Conservation (phyloP, 2,113 vertebrate species). For the Dromas ardeola region DNA sequence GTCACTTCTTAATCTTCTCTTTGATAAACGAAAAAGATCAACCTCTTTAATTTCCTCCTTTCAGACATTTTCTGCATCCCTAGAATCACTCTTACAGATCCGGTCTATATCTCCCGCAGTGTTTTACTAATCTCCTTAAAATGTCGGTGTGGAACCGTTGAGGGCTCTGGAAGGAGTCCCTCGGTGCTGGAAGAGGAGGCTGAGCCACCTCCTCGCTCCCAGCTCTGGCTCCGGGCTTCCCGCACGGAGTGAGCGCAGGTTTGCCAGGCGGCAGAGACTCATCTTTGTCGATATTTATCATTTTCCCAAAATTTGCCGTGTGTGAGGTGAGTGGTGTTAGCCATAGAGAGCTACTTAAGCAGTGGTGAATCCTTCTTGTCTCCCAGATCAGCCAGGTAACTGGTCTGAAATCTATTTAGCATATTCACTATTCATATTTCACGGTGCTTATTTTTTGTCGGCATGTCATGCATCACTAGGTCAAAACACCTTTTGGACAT, state of each 20-base stretch:
- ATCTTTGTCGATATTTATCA: rapidly evolving
- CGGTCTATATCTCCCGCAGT: neutral
- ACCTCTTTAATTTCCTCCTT: slow-evolving; percentile 31
- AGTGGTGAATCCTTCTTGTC: neutral
- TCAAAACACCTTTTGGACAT: slow-evolving; percentile 3
- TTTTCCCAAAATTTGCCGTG: neutral
- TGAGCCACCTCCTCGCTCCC: neutral
- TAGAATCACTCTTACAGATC: neutral
- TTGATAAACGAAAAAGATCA: slow-evolving; percentile 57
- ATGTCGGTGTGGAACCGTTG: neutral
- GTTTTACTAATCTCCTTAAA: slow-evolving; percentile 31
- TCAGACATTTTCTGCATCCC: slow-evolving; percentile 41
- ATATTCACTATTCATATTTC: neutral
- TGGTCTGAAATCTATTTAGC: neutral
- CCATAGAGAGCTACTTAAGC: neutral
- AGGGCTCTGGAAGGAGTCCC: neutral
- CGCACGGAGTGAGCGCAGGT: rapidly evolving
- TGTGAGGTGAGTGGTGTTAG: neutral
- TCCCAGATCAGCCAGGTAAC: neutral
- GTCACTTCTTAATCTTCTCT: slow-evolving; percentile 66
- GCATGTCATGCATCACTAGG: neutral
- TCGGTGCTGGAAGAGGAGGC: neutral
- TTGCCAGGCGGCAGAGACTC: neutral
- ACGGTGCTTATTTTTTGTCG: neutral
- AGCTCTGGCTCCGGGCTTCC: neutral